Base-by-base conservation (phyloP, 2,888 invertebrate genomes). In the Ptychoptera contaminata region DNA sequence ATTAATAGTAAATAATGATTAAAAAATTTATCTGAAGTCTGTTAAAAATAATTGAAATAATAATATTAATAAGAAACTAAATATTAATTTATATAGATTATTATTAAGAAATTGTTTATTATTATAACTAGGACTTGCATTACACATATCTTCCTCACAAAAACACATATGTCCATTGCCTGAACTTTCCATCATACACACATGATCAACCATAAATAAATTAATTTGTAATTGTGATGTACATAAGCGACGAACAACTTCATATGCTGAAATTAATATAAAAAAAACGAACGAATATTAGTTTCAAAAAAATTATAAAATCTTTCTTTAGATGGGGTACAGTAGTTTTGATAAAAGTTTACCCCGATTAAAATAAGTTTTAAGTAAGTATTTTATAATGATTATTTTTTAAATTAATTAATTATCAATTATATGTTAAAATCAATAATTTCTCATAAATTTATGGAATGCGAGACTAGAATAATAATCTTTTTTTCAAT, bases 101-200 rank as follows among this genome's bases (percentile, higher is more conserved):
- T 34, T 42, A 42, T 34, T 35, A 30, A 35, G 15, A 35, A 34
- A 34, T 16, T 42, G 34, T 16, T n/a, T n/a, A n/a, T n/a, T 12
- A 32, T 42, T 42, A 45, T 16, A 38, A 44, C 38, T 47, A 36
- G 45, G 41, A 61, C 66, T 64, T 60, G 62, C 61, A 63, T 92
- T 92, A 76, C 92, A 92, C 82, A 85, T 85, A 73, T 92, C 90
- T 74, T 90, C 90, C 76, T 92, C 91, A 75, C 92, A 92, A 79
- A 92, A 92, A 76, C 91, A 92, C 91, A 92, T 92, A 79, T 90
- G 90, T 71, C 92, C 92, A 66, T 82, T 88, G 73, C 91, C 90
- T 76, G 87, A 87, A 79, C 91, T 88, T 82, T 92, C 92, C 82
- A 87, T 85, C 91, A 92, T 92, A 81, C 92, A 92, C 73, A 92